A percentile compares a stretch with the other conserved stretches of the same genome.
Evolutionary conservation across 2,888 invertebrate species (phyloP).

Genomic region (Agriotes lineatus): DNA sequence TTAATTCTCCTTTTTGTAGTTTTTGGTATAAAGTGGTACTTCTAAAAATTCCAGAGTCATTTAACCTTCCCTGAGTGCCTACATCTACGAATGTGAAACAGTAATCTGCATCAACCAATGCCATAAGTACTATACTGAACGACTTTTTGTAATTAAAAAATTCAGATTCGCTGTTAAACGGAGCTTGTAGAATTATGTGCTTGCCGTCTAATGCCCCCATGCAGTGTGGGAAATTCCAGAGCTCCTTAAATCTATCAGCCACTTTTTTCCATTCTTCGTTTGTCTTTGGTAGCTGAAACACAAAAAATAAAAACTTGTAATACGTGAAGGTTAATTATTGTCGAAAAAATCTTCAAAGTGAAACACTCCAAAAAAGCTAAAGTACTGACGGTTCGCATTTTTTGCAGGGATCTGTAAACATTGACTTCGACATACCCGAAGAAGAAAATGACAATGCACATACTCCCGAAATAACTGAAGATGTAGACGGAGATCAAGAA

Average conservation of each 20-base stretch:
- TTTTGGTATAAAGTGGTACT: neutral
- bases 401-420: neutral
- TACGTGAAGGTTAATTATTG: neutral
- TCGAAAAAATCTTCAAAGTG: neutral
- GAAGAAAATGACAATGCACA: too few relatives aligned
- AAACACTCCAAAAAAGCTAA: neutral
- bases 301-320: neutral
- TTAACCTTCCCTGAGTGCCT: slow-evolving; percentile 24
- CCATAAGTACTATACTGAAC: slow-evolving; percentile 54
- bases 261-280: neutral
- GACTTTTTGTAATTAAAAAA: slow-evolving; percentile 11
- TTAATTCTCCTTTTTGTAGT: neutral
- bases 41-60: neutral
- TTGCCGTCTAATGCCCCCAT: too few relatives aligned
- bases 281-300: neutral
- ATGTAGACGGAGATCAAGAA: neutral
- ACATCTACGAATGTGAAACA: slow-evolving; percentile 37
- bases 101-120: slow-evolving; percentile 54
- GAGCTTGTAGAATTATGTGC: neutral
- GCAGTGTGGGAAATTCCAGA: neutral
- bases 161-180: too few relatives aligned
- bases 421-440: too few relatives aligned
- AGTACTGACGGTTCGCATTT: neutral
- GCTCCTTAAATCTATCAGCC: neutral
- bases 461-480: neutral